Percentiles rank a stretch among this genome's conserved stretches.
phyloP scores from a whole-genome alignment of 2,113 vertebrate species.

The Sapajus apella region DNA sequence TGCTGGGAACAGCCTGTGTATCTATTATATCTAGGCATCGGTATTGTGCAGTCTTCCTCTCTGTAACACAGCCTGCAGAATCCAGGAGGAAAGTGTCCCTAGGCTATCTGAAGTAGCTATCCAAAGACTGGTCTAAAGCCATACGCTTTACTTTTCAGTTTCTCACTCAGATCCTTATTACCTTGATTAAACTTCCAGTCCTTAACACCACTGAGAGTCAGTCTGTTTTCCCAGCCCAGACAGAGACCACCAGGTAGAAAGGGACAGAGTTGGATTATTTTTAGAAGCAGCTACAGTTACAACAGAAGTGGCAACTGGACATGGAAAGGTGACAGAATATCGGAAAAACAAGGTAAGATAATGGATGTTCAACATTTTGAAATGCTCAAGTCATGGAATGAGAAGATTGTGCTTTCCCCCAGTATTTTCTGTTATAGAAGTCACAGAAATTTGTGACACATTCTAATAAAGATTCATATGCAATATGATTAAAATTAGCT shows the following conservation, averaged over 20 bases:
- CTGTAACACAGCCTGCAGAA: background rate
- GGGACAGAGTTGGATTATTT: constrained; percentile 37
- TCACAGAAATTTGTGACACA: background rate
- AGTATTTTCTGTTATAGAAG: background rate
- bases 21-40: background rate
- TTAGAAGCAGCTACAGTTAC: constrained; percentile 40
- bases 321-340: background rate
- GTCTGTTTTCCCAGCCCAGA: background rate
- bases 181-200: background rate
- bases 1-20: background rate
- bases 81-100: background rate
- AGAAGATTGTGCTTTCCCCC: background rate
- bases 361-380: background rate
- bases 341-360: background rate
- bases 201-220: background rate
- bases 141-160: background rate
- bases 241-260: background rate
- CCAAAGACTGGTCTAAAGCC: background rate
- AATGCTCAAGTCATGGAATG: background rate
- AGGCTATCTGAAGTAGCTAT: background rate
- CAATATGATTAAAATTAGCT: background rate
- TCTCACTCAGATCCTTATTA: background rate
- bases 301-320: background rate
- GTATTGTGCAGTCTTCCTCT: background rate
- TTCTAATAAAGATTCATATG: constrained; percentile 3